Percentiles rank a stretch among this genome's conserved stretches.
phyloP scores from a whole-genome alignment of 2,797 vertebrate species.

The Rhinichthys osculus region DNA sequence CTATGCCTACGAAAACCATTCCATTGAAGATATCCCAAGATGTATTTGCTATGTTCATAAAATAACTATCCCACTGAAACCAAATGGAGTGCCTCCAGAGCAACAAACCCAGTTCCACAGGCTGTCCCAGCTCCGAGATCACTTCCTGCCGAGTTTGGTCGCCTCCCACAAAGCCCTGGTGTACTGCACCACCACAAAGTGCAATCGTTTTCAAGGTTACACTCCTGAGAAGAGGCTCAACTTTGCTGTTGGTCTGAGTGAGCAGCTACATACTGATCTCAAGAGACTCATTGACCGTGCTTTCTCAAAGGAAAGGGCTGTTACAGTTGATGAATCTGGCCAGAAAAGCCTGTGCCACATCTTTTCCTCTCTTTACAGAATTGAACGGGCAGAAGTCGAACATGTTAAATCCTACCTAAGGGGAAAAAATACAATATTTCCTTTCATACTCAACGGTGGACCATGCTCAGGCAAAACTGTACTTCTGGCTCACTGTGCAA shows the following conservation, averaged over 20 bases:
- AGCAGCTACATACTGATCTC: slow-evolving; percentile 77
- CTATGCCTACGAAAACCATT: slow-evolving; percentile 69
- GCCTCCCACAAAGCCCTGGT: slow-evolving; percentile 69
- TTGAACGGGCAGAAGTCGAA: slow-evolving; percentile 69
- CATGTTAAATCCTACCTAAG: slow-evolving; percentile 75
- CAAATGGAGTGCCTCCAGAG: slow-evolving; percentile 7
- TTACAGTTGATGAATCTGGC: slow-evolving; percentile 30
- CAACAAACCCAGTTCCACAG: slow-evolving; percentile 47
- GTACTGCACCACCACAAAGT: slow-evolving; percentile 74
- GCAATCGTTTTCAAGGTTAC: slow-evolving; percentile 71
- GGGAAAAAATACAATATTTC: slow-evolving; percentile 65
- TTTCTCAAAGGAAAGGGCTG: neutral
- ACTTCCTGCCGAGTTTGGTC: slow-evolving; percentile 75
- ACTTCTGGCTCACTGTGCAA: slow-evolving; percentile 79
- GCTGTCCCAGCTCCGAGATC: slow-evolving; percentile 73
- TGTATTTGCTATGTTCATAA: slow-evolving; percentile 82
- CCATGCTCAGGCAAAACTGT: slow-evolving; percentile 82
- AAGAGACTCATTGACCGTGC: slow-evolving; percentile 65
- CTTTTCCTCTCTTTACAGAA: slow-evolving; percentile 72
- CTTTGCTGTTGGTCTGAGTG: slow-evolving; percentile 74
- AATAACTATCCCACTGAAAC: slow-evolving; percentile 62
- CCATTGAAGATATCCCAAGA: slow-evolving; percentile 61
- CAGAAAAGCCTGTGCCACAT: slow-evolving; percentile 71
- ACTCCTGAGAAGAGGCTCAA: slow-evolving; percentile 68
- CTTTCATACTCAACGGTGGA: slow-evolving; percentile 78